Conservation (phyloP, 2,797 vertebrate genomes). For the Rousettus madagascariensis region DNA sequence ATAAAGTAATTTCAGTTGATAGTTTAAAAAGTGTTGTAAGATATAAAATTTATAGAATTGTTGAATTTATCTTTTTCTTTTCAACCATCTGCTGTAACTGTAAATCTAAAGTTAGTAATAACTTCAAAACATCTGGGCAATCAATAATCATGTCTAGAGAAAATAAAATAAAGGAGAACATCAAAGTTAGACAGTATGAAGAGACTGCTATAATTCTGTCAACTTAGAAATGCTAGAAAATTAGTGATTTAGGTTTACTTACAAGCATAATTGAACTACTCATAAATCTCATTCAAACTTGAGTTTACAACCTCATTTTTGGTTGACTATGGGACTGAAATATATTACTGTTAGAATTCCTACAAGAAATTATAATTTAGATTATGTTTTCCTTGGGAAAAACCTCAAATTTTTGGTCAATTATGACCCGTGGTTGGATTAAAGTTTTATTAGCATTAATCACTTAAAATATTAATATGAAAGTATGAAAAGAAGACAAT, state of each 20-base stretch:
- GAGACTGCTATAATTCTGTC: conserved; percentile 47
- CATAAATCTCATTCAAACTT: conserved; percentile 39
- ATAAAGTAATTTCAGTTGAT: background rate
- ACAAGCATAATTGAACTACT: background rate
- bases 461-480: background rate
- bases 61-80: conserved; percentile 33
- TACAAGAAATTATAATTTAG: conserved; percentile 31
- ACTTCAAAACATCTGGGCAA: conserved; percentile 27
- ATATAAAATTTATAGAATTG: background rate
- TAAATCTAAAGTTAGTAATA: conserved; percentile 44
- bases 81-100: background rate
- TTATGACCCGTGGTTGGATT: background rate
- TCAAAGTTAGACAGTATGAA: conserved; percentile 14
- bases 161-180: conserved; percentile 7
- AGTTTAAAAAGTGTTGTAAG: background rate
- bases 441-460: background rate
- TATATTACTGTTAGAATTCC: background rate
- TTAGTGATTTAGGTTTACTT: conserved; percentile 21
- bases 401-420: background rate
- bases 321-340: background rate
- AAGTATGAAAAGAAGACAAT: background rate
- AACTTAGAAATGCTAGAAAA: background rate
- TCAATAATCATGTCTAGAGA: conserved; percentile 23
- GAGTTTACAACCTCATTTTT: conserved; percentile 31
- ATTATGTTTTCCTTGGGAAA: background rate